These are phyloP conservation scores for Procavia capensis DNA, from an alignment of 2,113 vertebrate genomes.

Conservation along the genomic window DNA sequence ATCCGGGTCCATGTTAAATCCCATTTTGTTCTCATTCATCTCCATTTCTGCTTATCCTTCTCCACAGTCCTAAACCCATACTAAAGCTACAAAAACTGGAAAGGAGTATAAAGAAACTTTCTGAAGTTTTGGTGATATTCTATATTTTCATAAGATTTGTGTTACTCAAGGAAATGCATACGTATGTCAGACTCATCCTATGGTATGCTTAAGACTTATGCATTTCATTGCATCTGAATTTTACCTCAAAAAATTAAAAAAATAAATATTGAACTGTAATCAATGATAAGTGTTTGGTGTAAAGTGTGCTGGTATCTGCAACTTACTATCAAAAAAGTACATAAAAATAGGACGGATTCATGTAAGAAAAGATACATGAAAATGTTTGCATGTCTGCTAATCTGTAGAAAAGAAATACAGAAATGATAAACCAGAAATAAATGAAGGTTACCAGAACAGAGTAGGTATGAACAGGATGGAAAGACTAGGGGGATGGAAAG, in stretches of 20 bases:
- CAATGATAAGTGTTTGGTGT: background rate
- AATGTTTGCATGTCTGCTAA: background rate
- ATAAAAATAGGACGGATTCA: background rate
- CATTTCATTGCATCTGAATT: background rate
- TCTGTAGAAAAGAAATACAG: background rate
- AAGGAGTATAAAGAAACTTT: accelerated
- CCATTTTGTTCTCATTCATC: background rate
- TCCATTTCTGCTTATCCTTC: background rate
- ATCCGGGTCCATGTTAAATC: accelerated
- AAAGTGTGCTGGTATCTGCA: background rate
- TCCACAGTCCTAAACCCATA: background rate
- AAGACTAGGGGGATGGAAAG: background rate
- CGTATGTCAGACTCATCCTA: background rate
- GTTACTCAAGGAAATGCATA: background rate
- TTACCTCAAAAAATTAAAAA: background rate
- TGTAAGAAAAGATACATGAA: accelerated
- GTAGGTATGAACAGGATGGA: background rate
- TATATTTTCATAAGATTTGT: background rate
- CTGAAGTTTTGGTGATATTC: accelerated
- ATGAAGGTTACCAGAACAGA: background rate
- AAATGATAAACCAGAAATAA: background rate
- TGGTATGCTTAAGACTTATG: background rate
- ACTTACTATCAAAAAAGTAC: background rate
- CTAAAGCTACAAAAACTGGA: background rate
- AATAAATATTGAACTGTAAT: background rate